Conservation (phyloP, 1,140 invertebrate genomes). For the Chironomus tepperi region DNA sequence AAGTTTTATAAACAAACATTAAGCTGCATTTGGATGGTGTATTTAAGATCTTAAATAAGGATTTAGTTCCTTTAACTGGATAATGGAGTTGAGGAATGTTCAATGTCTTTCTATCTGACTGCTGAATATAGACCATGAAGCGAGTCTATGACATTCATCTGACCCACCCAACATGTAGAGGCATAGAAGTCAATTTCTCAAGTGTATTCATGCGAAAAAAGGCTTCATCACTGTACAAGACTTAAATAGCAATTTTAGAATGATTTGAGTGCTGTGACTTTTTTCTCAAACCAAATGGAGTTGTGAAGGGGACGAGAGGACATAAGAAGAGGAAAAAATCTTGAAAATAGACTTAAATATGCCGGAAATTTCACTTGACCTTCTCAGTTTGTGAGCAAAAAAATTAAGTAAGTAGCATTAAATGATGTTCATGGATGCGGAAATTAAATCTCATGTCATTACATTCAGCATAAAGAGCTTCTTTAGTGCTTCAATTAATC, state of each 20-base stretch:
- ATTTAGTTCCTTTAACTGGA: neutral
- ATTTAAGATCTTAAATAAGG: neutral
- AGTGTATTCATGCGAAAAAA: neutral
- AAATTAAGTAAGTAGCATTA: neutral
- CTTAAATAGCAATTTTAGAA: neutral
- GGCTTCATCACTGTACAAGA: neutral
- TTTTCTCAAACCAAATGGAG: neutral
- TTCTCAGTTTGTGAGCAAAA: neutral
- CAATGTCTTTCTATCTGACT: neutral
- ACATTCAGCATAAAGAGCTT: neutral
- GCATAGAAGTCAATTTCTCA: neutral
- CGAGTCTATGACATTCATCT: neutral
- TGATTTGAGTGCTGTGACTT: neutral
- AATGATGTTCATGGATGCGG: neutral
- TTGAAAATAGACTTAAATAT: no score
- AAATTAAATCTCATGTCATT: conserved; percentile 1
- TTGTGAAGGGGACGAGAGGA: neutral
- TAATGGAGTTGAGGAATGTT: neutral
- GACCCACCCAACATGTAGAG: neutral
- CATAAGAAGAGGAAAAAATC: neutral
- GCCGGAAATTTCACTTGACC: neutral
- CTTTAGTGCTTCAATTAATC: no score
- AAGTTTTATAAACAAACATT: conserved; percentile 9
- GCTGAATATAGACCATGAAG: neutral
- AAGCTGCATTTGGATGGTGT: neutral